Evolutionary conservation across 2,113 vertebrate species (phyloP).

Genomic region (Brienomyrus brachyistius): DNA sequence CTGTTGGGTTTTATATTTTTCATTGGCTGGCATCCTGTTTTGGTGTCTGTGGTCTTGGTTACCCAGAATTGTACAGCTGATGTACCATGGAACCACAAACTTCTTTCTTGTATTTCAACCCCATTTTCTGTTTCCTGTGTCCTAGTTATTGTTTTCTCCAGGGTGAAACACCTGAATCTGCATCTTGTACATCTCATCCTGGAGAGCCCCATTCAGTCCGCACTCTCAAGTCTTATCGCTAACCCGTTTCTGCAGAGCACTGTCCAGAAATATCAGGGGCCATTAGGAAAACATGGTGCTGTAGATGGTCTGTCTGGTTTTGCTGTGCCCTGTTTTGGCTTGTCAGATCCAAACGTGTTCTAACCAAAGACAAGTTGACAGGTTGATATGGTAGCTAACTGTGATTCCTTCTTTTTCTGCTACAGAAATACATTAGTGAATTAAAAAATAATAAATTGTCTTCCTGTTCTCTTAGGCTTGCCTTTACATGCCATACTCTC

Average conservation of each 20-base stretch:
- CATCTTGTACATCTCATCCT: background rate
- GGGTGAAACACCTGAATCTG: background rate
- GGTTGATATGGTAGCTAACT: background rate
- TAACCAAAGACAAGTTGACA: background rate
- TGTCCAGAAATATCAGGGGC: background rate
- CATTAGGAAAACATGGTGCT: background rate
- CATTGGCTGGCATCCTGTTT: background rate
- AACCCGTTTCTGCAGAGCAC: background rate
- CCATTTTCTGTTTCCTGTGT: background rate
- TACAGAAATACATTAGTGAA: background rate
- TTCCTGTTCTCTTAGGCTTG: background rate
- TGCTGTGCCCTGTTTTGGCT: background rate
- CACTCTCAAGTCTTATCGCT: background rate
- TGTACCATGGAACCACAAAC: background rate
- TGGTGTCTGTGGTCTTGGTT: background rate
- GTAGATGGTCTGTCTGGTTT: background rate
- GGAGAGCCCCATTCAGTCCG: background rate
- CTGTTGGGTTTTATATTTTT: background rate
- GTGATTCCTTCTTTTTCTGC: background rate
- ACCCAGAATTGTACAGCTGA: background rate
- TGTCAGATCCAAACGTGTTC: background rate
- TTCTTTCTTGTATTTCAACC: background rate
- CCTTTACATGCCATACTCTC: background rate
- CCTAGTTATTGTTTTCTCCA: background rate
- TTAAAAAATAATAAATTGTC: background rate